These are phyloP conservation scores for Chondrosia reniformis DNA, from an alignment of 37 sponge, comb jelly and placozoan species.

Conservation along the genomic window DNA sequence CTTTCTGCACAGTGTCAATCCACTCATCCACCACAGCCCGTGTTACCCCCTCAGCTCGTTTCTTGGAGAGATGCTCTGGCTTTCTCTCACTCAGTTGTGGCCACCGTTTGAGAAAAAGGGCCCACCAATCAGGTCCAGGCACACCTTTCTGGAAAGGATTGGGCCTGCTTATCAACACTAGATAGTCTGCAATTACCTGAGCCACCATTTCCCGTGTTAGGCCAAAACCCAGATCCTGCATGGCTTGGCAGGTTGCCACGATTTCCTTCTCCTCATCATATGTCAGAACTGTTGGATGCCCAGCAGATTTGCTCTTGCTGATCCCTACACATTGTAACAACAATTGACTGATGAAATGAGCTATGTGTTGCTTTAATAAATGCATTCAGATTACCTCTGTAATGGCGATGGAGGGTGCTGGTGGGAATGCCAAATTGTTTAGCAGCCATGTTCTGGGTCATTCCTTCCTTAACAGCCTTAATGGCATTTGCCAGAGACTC, in stretches of 20 bases:
- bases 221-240: conserved; percentile 59
- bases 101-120: conserved; percentile 35
- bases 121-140: conserved; percentile 55
- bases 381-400: neutral
- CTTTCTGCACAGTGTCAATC: neutral
- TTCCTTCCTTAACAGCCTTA: neutral
- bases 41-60: conserved; percentile 11
- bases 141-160: conserved; percentile 30
- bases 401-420: neutral
- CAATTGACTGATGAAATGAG: neutral
- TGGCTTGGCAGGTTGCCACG: conserved; percentile 25
- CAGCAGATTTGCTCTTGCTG: neutral
- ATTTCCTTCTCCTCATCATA: conserved; percentile 46
- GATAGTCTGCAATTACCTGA: conserved; percentile 36
- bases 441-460: neutral
- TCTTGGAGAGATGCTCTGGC: conserved; percentile 22
- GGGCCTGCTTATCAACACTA: neutral
- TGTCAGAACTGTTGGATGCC: conserved; percentile 38
- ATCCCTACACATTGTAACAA: neutral
- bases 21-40: neutral
- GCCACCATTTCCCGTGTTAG: conserved; percentile 38
- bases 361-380: neutral
- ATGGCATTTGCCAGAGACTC: neutral
- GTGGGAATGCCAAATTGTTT: conserved; percentile 1
- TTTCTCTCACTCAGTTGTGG: neutral